Evolutionary conservation across 2,113 vertebrate genomes (phyloP), one percentile per base, ranked within the genome.

Genomic region (Rhinopomastus cyanomelas): DNA sequence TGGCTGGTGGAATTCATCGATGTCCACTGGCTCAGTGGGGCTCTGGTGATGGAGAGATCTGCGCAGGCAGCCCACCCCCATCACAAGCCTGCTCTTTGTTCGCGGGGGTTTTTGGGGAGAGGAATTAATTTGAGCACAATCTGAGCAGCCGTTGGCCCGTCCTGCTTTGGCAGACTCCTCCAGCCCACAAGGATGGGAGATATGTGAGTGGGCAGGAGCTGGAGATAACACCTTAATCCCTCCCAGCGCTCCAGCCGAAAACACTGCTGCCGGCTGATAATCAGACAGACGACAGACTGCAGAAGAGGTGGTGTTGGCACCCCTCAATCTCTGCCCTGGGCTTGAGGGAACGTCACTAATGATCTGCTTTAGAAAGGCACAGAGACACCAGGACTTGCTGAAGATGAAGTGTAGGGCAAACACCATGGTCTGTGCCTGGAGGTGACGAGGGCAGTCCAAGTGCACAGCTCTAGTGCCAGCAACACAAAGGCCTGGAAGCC

Each of bases 361-460:
- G 78, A 53, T 89, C 14, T 71, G 59, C 44, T 68, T 87, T 68
- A 52, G 62, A 46, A 61, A 76, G 67, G 67, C 75, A 76, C 57
- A 26, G 76, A 25, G 49, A 42, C 34, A n/a, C 26, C 66, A 2
- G 26, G 67, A 17, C 7, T 42, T 12, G 2, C 2, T 0, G 1
- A 4, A 27, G 85, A 9, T 4, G 55, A 3, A 29, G 26, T 4
- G 8, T 59, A 59, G 82, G 82, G 69, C 88, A 78, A 18, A 22
- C 56, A 4, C 34, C 0, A 0, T 5, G 65, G 57, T 25, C 81
- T 0, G 4, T 9, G 46, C 46, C n/a, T 30, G 6, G 66, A 23
- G 57, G 7, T 30, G 42, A 74, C 1, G 3, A 14, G 25, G 42
- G 56, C 11, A 0, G 0, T 22, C 55, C 64, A 16, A 0, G 29